Evolutionary conservation across 2,888 invertebrate species (phyloP), one percentile per base, ranked within the genome.

Genomic region (Melanostoma scalare): DNA sequence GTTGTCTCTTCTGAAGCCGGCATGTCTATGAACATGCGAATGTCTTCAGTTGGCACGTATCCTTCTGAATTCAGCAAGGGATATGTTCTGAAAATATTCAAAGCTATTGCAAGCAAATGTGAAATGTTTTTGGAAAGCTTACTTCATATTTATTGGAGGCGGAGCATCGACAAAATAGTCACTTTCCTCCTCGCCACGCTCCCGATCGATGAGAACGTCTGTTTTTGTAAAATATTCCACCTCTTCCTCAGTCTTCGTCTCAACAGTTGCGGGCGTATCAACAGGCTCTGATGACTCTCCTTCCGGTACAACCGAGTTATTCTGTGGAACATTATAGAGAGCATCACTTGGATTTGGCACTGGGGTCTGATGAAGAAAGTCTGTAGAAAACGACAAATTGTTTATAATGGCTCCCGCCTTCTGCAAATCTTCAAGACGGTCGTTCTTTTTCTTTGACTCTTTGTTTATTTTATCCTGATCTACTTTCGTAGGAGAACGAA

Each of bases 171-270:
- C 79, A 81, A 88, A 87, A 61, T 86, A 86, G 74, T 85, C 85
- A n/a, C 56, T 69, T 53, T 86, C 78, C 53, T 85, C 86, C 60
- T 46, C 84, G 56, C 85, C 86, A 3, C 89, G 88, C 55, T 89
- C 89, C 9, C 87, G 80, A 60, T 88, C 89, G 77, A 90, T 90
- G 40, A 87, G 86, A 44, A 90, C 88, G 86, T 91, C 91, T 76
- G 90, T 90, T 85, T 90, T 90, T 36, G 90, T 91, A 71, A 90
- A 91, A 85, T 91, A 90, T 63, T 90, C 90, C 4, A 89, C 88
- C 71, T 90, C 90, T 53, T 86, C 88, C 9, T 89, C 89, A 88
- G 89, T 89, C 88, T 90, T 90, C 35, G 60, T 48, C 50, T 68
- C 44, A 0, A 35, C 33, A 30, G 1, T 30, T 6, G 82, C 75